Evolutionary conservation across 2,113 vertebrate genomes (phyloP).

Genomic region (Crotalus horridus): DNA sequence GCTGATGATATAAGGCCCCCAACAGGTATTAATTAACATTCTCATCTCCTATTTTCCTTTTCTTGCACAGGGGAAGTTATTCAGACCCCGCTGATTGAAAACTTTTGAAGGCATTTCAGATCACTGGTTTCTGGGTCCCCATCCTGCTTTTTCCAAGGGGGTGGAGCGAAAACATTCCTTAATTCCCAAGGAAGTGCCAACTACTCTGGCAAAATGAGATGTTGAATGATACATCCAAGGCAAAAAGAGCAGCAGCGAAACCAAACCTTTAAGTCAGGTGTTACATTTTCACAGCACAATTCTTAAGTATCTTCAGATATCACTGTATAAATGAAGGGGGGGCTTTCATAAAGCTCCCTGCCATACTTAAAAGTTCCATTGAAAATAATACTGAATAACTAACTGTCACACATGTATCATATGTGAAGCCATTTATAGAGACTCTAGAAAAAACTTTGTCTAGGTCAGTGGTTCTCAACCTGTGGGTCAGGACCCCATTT

Average conservation of each 20-base stretch:
- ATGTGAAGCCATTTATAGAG: neutral
- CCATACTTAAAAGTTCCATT: neutral
- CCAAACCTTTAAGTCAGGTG: neutral
- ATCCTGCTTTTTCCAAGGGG: conserved; percentile 13
- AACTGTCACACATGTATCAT: neutral
- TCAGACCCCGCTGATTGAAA: conserved; percentile 9
- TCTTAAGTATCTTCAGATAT: neutral
- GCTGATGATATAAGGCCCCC: neutral
- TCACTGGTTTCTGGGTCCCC: neutral
- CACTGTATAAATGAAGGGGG: neutral
- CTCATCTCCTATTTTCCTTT: neutral
- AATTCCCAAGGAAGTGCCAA: conserved; percentile 2
- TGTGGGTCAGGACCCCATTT: too few species aligned
- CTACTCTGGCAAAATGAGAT: neutral
- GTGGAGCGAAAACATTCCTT: neutral
- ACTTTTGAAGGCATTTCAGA: conserved; percentile 10
- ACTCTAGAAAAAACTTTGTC: neutral
- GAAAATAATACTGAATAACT: neutral
- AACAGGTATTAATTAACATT: conserved; percentile 12
- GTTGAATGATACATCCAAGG: neutral
- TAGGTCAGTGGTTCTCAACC: too few species aligned
- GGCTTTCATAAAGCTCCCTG: neutral
- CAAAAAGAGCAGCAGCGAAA: neutral
- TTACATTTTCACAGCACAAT: neutral
- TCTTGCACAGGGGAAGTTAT: neutral